A percentile compares a stretch with the other conserved stretches of the same genome.
These are phyloP conservation scores for Tuberolachnus salignus DNA, from an alignment of 2,888 invertebrate species.

Conservation along the genomic window DNA sequence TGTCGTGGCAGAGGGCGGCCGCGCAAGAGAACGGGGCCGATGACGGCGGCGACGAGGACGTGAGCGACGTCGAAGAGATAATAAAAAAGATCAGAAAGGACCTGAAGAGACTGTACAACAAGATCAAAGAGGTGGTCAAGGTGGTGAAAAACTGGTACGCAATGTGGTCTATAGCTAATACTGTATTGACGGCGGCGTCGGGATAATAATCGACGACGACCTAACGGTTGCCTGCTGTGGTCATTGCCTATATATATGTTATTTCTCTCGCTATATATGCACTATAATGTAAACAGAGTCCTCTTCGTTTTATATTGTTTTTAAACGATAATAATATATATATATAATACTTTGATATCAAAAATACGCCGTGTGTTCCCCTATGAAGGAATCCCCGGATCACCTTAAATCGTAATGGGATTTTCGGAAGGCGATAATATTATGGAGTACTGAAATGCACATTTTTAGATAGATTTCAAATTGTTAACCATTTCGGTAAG, in stretches of 20 bases:
- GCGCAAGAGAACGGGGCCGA: not conserved
- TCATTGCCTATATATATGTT: not conserved
- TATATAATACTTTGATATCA: too few species aligned
- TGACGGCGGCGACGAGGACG: constrained; percentile 2
- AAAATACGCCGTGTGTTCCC: too few species aligned
- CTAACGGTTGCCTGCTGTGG: too few species aligned
- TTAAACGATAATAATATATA: too few species aligned
- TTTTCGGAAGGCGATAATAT: too few species aligned
- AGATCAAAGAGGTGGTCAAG: constrained; percentile 38
- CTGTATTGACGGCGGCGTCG: not conserved
- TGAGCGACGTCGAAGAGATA: constrained; percentile 20
- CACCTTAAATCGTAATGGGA: too few species aligned
- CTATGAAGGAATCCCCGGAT: too few species aligned
- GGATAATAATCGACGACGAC: constrained; percentile 26
- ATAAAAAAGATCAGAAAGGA: constrained; percentile 29
- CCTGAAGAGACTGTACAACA: constrained; percentile 41
- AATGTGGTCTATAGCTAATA: constrained; percentile 17
- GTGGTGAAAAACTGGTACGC: constrained; percentile 51
- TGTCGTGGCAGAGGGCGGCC: not conserved
- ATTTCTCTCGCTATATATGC: not conserved
- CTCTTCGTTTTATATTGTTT: too few species aligned
- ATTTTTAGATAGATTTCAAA: too few species aligned
- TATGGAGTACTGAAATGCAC: too few species aligned
- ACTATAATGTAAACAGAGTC: too few species aligned
- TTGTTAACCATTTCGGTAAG: too few species aligned